A percentile compares a stretch with the other conserved stretches of the same genome.
Conservation (phyloP, 1,140 invertebrate genomes). For the Tachypleus tridentatus region DNA sequence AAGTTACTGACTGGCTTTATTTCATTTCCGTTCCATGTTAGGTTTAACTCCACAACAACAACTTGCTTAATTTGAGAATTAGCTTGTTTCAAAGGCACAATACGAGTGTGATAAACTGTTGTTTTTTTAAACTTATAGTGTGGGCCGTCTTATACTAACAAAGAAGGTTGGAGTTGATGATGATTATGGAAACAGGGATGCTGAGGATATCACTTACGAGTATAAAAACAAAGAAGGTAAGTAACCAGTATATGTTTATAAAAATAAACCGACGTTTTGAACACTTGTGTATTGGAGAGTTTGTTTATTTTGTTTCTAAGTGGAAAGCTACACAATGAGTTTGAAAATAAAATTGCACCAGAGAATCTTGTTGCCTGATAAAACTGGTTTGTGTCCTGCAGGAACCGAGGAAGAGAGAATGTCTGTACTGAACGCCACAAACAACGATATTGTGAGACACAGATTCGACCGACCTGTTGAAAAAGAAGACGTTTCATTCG, state of each 20-base stretch:
- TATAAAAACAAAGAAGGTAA: conserved; percentile 80
- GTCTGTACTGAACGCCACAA: conserved; percentile 60
- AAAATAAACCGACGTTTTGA: too few species aligned
- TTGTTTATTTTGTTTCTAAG: too few species aligned
- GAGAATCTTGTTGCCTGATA: too few species aligned
- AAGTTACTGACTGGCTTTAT: too few species aligned
- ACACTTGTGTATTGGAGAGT: too few species aligned
- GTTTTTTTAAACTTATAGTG: conserved; percentile 37
- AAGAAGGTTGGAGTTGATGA: conserved; percentile 64
- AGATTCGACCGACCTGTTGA: conserved; percentile 32
- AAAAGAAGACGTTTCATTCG: conserved; percentile 73
- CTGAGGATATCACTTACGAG: conserved; percentile 65
- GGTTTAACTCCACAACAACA: too few species aligned
- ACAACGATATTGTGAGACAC: conserved; percentile 14
- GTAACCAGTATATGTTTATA: too few species aligned
- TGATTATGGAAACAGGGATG: conserved; percentile 35
- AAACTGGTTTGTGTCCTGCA: neutral
- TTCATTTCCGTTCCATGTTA: too few species aligned
- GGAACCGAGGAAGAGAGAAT: conserved; percentile 52
- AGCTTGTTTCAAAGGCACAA: too few species aligned
- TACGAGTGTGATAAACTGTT: neutral
- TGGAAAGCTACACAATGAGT: too few species aligned
- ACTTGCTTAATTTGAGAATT: too few species aligned
- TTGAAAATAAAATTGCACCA: too few species aligned
- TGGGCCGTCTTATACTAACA: conserved; percentile 77